Conservation (phyloP, 2,797 vertebrate species). For the Mormyrops boulengeri region DNA sequence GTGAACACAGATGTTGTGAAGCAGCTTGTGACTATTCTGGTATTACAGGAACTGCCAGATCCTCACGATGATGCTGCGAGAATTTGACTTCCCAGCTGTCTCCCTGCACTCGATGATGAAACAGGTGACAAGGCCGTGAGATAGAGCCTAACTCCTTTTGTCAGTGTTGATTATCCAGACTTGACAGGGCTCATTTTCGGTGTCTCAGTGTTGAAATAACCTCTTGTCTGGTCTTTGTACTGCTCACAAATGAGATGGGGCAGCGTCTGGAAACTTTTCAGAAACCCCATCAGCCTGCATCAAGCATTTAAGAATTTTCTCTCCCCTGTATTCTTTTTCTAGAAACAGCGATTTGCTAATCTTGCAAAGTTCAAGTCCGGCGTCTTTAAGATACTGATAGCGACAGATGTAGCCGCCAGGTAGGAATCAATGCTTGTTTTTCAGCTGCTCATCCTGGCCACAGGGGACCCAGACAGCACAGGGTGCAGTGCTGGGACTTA, state of each 20-base stretch:
- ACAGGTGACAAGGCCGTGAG: constrained; percentile 65
- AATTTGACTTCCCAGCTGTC: constrained; percentile 76
- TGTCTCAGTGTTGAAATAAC: background rate
- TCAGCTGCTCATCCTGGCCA: background rate
- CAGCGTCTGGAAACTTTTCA: background rate
- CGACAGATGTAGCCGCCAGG: constrained; percentile 91
- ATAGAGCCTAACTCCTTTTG: background rate
- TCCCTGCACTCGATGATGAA: constrained; percentile 97
- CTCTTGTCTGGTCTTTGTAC: background rate
- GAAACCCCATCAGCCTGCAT: background rate
- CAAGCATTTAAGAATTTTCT: background rate
- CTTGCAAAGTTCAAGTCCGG: constrained; percentile 95
- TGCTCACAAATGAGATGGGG: background rate
- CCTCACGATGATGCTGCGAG: constrained; percentile 88
- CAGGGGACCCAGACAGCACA: background rate
- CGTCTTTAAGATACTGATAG: constrained; percentile 86
- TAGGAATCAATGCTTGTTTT: constrained; percentile 36
- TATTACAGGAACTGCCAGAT: constrained; percentile 78
- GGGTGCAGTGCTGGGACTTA: background rate
- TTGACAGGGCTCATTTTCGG: background rate
- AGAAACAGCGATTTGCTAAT: constrained; percentile 88
- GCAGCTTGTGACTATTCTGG: background rate
- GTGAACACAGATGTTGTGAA: background rate
- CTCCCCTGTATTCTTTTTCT: background rate
- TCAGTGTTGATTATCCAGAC: background rate